A percentile compares a stretch with the other conserved stretches of the same genome.
Conservation (phyloP, 2,797 vertebrate genomes). For the Micropoecilia bifurca region DNA sequence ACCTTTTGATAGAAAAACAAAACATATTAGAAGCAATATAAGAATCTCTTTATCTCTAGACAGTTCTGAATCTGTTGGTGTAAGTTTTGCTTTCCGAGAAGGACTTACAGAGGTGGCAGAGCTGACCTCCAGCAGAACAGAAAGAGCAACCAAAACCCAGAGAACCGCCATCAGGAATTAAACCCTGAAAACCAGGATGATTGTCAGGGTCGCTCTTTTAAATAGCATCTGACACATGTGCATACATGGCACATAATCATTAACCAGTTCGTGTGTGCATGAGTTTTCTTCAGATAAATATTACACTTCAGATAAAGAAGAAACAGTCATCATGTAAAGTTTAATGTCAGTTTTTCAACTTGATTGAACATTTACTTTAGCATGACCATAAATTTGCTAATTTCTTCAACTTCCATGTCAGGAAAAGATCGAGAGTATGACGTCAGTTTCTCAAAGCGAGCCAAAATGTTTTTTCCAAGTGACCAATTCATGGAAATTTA, state of each 20-base stretch:
- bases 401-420: too few species aligned
- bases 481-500: neutral
- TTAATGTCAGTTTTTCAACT: neutral
- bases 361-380: neutral
- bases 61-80: neutral
- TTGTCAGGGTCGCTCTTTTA: constrained; percentile 34
- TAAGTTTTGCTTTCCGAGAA: neutral
- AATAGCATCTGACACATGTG: constrained; percentile 28
- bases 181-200: neutral
- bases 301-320: neutral
- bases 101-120: constrained; percentile 67
- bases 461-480: neutral
- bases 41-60: neutral
- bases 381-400: neutral
- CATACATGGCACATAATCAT: constrained; percentile 28
- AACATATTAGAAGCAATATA: neutral
- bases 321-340: neutral
- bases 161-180: constrained; percentile 46
- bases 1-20: neutral
- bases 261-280: constrained; percentile 7
- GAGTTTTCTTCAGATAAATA: too few species aligned
- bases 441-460: neutral
- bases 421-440: neutral
- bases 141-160: constrained; percentile 51
- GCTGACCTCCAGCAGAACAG: constrained; percentile 47